Conservation (phyloP, 2,888 invertebrate species). For the Melanophora roralis region DNA sequence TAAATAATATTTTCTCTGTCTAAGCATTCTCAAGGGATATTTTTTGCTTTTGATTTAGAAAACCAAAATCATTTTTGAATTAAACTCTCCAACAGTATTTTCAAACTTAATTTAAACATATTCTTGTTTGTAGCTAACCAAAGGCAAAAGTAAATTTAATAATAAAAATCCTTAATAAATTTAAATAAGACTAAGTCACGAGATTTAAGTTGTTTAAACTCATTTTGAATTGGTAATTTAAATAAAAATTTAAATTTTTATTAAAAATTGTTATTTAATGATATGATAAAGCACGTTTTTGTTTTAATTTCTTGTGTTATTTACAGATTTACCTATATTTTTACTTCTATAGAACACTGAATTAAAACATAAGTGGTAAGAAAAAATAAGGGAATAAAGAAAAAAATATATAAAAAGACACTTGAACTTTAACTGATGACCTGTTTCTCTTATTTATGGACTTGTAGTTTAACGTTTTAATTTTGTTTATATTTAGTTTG, state of each 20-base stretch:
- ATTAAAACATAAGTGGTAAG: conserved; percentile 43
- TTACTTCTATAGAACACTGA: conserved; percentile 16
- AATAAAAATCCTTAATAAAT: not conserved
- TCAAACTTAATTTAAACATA: not conserved
- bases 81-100: not conserved
- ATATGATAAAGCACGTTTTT: not conserved
- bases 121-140: not conserved
- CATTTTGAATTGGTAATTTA: too few relatives aligned
- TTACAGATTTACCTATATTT: too few relatives aligned
- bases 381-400: not conserved
- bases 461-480: conserved; percentile 19
- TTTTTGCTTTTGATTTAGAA: not conserved
- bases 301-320: conserved; percentile 16
- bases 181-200: not conserved
- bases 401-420: conserved; percentile 4
- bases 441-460: conserved; percentile 53
- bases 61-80: not conserved
- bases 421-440: conserved; percentile 63
- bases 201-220: not conserved
- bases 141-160: not conserved
- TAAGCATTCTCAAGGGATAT: conserved; percentile 10
- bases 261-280: not conserved
- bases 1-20: conserved; percentile 22
- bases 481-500: conserved; percentile 1
- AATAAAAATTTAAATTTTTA: not conserved